Percentiles rank a stretch among this genome's conserved stretches.
These are phyloP conservation scores for Felis catus DNA, from an alignment of 2,113 vertebrate genomes.

Conservation along the genomic window F.catus_Fca126_mat1.0 CM031419.1:75104501-75105000, in stretches of 20 bases:
- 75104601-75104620: conserved; percentile 10
- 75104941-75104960: too few species aligned
- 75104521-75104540: not conserved
- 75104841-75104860: conserved; percentile 22
- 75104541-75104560: not conserved
- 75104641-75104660: not conserved
- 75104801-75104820: not conserved
- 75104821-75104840: conserved; percentile 40
- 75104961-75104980: too few species aligned
- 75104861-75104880: not conserved
- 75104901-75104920: not conserved
- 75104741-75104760: not conserved
- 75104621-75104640: not conserved
- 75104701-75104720: conserved; percentile 18
- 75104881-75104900: conserved; percentile 3
- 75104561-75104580: not conserved
- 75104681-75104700: not conserved
- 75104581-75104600: not conserved
- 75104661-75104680: not conserved
- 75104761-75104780: conserved; percentile 16
- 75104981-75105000: too few species aligned
- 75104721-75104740: conserved; percentile 33
- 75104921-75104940: too few species aligned
- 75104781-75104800: not conserved
- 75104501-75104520: not conserved